Percentiles rank a stretch among this genome's conserved stretches.
Evolutionary conservation across 2,797 vertebrate species (phyloP).

Genomic region (Cichlasoma orientale): DNA sequence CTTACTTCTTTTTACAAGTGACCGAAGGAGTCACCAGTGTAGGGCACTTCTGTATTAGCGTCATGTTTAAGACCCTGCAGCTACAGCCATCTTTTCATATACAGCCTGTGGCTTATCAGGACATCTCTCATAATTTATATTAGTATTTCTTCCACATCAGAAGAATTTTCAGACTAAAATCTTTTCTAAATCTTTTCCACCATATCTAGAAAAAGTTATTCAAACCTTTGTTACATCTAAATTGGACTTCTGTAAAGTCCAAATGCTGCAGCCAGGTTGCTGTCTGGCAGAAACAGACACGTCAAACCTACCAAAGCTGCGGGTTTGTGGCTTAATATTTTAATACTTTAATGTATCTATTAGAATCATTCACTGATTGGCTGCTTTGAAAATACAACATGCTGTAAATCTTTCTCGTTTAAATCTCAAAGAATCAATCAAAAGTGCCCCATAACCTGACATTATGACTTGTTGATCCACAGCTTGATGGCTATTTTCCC

Average conservation of each 20-base stretch:
- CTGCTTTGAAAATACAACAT: neutral
- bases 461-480: constrained; percentile 43
- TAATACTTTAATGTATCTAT: neutral
- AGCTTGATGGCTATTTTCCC: constrained; percentile 42
- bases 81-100: neutral
- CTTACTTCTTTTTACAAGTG: too few species aligned
- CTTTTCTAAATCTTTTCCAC: neutral
- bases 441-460: constrained; percentile 39
- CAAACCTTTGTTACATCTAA: neutral
- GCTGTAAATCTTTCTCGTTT: constrained; percentile 31
- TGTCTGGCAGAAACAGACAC: neutral
- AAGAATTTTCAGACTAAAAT: neutral
- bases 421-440: constrained; percentile 39
- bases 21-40: neutral
- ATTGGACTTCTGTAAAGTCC: too few species aligned
- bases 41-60: neutral
- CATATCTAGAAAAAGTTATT: neutral
- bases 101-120: neutral
- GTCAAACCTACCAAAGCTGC: neutral
- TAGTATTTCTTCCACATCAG: neutral
- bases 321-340: neutral
- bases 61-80: neutral
- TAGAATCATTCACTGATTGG: constrained; percentile 34
- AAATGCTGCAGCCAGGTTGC: neutral
- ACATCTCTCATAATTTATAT: neutral